Evolutionary conservation across 2,888 invertebrate genomes (phyloP), one percentile per base, ranked within the genome.

Genomic region (Neoscelio sp.): DNA sequence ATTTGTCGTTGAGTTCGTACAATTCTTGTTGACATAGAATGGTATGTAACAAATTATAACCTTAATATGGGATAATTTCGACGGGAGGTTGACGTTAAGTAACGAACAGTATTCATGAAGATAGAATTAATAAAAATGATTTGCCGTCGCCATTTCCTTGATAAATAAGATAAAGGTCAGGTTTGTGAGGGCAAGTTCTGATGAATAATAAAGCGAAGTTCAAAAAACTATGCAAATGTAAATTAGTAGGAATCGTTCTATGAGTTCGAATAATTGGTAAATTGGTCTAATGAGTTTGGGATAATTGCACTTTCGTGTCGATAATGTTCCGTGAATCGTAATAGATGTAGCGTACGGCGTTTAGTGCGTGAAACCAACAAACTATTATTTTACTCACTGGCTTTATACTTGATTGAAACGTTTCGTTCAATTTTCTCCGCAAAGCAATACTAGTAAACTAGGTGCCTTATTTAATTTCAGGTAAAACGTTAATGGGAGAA

Each of bases 301-400:
- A 44, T 76, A 68, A 76, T 76, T 76, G 75, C 68, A 26, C 62
- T 46, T 76, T 76, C 75, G 75, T 76, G 75, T 68, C 58, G 75
- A 76, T 76, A 76, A 76, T 76, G 62, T 38, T 17, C 52, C 50
- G 58, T 15, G 44, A 64, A 65, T 56, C 26, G 46, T 23, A 28
- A 62, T 52, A 46, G 60, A 18, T 52, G 33, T 28, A 50, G 65
- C 52, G 56, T 67, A 28, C 38, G 44, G 54, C 40, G 44, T 35
- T 62, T 33, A 12, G 62, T 54, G 67, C 75, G 68, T 68, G 60
- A 68, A 68, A 54, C 62, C 67, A 35, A 67, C 67, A 30, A 64
- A 64, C 64, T 52, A 56, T 67, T 56, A 62, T 68, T 76, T 67
- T 20, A 1, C 56, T 26, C 60, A 18, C 6, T 18, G 44, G 60